A percentile compares a stretch with the other conserved stretches of the same genome.
Evolutionary conservation across 2,888 invertebrate genomes (phyloP).

Genomic region (Fragum sueziense): DNA sequence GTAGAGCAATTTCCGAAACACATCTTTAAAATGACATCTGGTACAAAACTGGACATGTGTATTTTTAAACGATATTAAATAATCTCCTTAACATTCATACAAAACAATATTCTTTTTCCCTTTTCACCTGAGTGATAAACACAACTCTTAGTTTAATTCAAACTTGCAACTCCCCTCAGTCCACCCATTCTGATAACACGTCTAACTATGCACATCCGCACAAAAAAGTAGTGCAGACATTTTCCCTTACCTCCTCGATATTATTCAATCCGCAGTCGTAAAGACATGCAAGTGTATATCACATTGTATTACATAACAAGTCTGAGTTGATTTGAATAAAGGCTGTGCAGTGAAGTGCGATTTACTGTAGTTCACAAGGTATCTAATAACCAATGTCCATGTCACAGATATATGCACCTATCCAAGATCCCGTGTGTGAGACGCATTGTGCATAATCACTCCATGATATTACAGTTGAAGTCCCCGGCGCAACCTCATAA

Average conservation of each 20-base stretch:
- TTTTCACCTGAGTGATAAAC: conserved; percentile 40
- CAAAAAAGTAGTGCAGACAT: conserved; percentile 54
- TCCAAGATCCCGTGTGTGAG: conserved; percentile 37
- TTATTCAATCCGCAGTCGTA: conserved; percentile 43
- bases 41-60: conserved; percentile 24
- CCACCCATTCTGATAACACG: conserved; percentile 52
- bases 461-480: conserved; percentile 57
- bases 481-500: conserved; percentile 56
- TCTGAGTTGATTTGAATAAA: conserved; percentile 32
- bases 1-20: neutral
- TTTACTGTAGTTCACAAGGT: conserved; percentile 33
- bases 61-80: conserved; percentile 33
- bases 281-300: conserved; percentile 35
- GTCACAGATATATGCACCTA: conserved; percentile 42
- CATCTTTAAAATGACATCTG: conserved; percentile 1
- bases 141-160: conserved; percentile 34
- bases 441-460: conserved; percentile 54
- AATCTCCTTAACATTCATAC: conserved; percentile 23
- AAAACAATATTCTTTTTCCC: conserved; percentile 18
- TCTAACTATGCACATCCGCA: conserved; percentile 59
- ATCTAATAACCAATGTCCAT: conserved; percentile 34
- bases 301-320: conserved; percentile 33
- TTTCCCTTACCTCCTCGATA: conserved; percentile 38
- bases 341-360: conserved; percentile 37
- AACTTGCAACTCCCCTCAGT: conserved; percentile 48